Conservation (phyloP, 2,888 invertebrate species). For the Congeria kusceri region DNA sequence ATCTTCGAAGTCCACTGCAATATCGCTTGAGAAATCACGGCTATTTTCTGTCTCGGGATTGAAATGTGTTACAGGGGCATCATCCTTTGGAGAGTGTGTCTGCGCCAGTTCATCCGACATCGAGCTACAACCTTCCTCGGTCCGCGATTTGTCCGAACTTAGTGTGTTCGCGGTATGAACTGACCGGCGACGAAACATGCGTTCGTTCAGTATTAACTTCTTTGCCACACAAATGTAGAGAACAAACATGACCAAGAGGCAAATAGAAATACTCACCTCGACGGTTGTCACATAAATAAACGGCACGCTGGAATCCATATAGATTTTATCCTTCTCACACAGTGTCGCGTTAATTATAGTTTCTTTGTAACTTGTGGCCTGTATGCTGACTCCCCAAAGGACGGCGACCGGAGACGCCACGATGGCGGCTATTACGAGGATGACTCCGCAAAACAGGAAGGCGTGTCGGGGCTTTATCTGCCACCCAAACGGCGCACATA, state of each 20-base stretch:
- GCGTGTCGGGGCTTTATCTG: slow-evolving; percentile 35
- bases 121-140: too few species aligned
- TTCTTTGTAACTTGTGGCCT: background rate
- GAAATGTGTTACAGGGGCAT: too few species aligned
- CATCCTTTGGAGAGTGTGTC: too few species aligned
- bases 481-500: slow-evolving; percentile 68
- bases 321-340: slow-evolving; percentile 40
- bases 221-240: slow-evolving; percentile 15
- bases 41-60: too few species aligned
- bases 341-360: slow-evolving; percentile 15
- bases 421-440: slow-evolving; percentile 6
- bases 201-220: too few species aligned
- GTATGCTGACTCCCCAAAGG: slow-evolving; percentile 33
- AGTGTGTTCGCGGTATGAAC: too few species aligned
- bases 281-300: slow-evolving; percentile 1
- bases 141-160: too few species aligned
- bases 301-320: slow-evolving; percentile 4
- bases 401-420: slow-evolving; percentile 23
- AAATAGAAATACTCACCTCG: slow-evolving; percentile 9
- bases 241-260: slow-evolving; percentile 17
- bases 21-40: too few species aligned
- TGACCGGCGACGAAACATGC: too few species aligned
- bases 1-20: too few species aligned
- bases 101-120: too few species aligned
- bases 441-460: slow-evolving; percentile 4